Conservation (phyloP, 1,140 invertebrate genomes). For the Drosophila navojoa region DNA sequence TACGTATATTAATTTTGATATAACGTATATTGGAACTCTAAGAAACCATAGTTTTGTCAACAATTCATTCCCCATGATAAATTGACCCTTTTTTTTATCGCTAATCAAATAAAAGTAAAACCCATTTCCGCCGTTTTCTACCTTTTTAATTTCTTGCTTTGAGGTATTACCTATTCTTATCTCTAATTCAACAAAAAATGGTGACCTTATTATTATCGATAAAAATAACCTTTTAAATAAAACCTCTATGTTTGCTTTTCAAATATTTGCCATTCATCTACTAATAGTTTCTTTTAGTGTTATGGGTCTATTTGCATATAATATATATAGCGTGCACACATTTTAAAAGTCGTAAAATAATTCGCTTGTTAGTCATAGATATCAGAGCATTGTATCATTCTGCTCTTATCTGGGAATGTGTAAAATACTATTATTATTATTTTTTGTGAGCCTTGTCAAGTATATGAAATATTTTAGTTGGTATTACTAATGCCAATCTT, state of each 20-base stretch:
- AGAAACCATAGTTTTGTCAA: too few relatives aligned
- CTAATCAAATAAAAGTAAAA: background rate
- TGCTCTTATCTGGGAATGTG: constrained; percentile 18
- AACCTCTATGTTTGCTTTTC: background rate
- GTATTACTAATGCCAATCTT: background rate
- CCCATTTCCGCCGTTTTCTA: too few relatives aligned
- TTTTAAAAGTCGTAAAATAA: constrained; percentile 1
- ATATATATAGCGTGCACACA: too few relatives aligned
- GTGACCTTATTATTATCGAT: background rate
- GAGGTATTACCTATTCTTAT: background rate
- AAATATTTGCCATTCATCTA: constrained; percentile 20
- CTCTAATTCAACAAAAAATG: background rate
- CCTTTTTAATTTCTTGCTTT: background rate
- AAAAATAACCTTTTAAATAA: constrained; percentile 7
- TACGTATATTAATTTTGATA: too few relatives aligned
- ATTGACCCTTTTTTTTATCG: background rate
- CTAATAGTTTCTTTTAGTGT: constrained; percentile 6
- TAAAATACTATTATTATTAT: background rate
- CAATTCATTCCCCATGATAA: too few relatives aligned
- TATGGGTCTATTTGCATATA: too few relatives aligned
- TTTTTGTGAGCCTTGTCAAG: background rate
- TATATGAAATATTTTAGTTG: background rate
- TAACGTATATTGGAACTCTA: too few relatives aligned
- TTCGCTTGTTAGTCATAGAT: constrained; percentile 10
- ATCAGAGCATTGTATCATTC: constrained; percentile 17